Base-by-base conservation (phyloP, 1,140 invertebrate genomes). In the Saccostrea glomerata region DNA sequence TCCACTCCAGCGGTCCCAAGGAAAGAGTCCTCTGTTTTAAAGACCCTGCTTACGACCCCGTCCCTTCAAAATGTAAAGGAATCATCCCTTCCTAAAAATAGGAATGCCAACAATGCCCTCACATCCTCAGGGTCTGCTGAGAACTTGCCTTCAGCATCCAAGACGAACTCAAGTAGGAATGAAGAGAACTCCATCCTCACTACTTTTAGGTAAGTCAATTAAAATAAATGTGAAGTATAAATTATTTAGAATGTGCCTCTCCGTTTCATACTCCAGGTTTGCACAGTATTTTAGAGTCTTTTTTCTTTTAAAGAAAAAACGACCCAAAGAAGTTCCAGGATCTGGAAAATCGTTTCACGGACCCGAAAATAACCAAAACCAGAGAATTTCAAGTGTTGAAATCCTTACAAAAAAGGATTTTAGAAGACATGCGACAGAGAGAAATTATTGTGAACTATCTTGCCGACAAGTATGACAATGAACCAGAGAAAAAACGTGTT, bases 121-220 rank as follows among this genome's bases (percentile, higher is more conserved):
- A 66, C 60, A 66, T 20, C 60, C 60, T 66, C 60, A 66, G 60
- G 17, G 60, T 47, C 47, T 47, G 60, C 17, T 66, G 60, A 66
- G 60, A 66, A 66, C 60, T 15, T 66, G 60, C 60, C 15, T 66
- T 23, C 60, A 66, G 5, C 47, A 47, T 47, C 60, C 60, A 66
- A 66, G 17, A 66, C 60, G 17, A 66, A 66, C 7, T 66, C 60
- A 66, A 66, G n/a, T 20, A 66, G 60, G 60, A 17, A 66, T 66
- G 60, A 66, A 66, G 60, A 66, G 60, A 66, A 66, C 60, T 66
- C 60, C 12, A 66, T 66, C 60, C 60, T 66, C 60, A 66, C 60
- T 66, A 66, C 60, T 66, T 66, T 66, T 66, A 66, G 60, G 60
- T 66, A 66, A 66, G 15, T 66, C 60, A 66, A 66, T 66, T 66